Evolutionary conservation across 2,113 vertebrate species (phyloP).

Genomic region (Dipodomys stephensi): DNA sequence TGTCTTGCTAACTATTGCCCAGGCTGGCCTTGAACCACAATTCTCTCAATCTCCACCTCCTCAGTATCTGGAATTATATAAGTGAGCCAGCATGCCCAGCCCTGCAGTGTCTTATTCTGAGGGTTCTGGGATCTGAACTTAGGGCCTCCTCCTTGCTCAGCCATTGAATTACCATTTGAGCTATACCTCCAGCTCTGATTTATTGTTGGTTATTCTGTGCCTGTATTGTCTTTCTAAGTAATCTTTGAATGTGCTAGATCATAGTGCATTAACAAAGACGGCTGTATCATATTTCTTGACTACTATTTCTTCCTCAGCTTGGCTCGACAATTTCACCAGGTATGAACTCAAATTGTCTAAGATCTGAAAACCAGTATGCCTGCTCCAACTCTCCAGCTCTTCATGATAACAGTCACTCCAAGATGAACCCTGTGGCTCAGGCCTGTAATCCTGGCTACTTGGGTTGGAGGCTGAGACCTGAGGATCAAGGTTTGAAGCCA

Average conservation of each 20-base stretch:
- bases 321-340: not conserved
- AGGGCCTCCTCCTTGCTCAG: not conserved
- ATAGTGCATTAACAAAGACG: constrained; percentile 4
- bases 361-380: not conserved
- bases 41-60: too few species aligned
- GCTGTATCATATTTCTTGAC: not conserved
- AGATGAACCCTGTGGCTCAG: not conserved
- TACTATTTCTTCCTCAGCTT: not conserved
- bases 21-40: too few species aligned
- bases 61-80: not conserved
- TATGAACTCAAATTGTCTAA: not conserved
- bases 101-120: too few species aligned
- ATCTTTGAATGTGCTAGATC: not conserved
- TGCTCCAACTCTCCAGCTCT: constrained; percentile 12
- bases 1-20: too few species aligned
- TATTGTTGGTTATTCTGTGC: not conserved
- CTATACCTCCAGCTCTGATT: not conserved
- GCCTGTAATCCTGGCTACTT: too few species aligned
- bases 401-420: not conserved
- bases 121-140: not conserved
- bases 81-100: not conserved
- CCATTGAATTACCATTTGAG: not conserved
- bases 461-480: too few species aligned
- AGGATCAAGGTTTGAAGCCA: too few species aligned
- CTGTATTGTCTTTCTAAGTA: not conserved